These are phyloP conservation scores for Malurus alboscapulatus DNA, from an alignment of 2,113 vertebrate species.

Conservation along the genomic window DNA sequence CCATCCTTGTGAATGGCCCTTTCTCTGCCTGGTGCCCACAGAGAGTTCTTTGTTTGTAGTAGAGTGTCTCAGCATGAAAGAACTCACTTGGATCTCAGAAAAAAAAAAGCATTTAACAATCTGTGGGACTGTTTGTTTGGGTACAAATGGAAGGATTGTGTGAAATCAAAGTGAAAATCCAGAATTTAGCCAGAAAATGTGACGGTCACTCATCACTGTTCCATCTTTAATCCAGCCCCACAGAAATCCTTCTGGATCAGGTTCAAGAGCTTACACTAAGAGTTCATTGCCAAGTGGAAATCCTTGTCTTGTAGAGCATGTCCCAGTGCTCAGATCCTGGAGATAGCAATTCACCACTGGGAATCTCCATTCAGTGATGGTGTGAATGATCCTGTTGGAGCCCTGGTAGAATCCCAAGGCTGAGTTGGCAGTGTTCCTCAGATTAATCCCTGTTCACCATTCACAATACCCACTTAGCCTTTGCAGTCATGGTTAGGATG, in stretches of 20 bases:
- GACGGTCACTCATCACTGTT: neutral
- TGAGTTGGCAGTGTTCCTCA: neutral
- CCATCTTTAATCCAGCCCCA: neutral
- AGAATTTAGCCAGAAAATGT: neutral
- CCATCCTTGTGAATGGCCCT: neutral
- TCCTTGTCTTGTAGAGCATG: neutral
- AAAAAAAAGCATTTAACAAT: neutral
- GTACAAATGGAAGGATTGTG: neutral
- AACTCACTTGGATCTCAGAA: neutral
- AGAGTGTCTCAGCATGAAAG: neutral
- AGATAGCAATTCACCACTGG: rapidly evolving
- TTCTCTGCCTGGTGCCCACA: neutral
- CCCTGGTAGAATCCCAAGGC: neutral
- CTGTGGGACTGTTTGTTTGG: neutral
- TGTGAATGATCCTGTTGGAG: neutral
- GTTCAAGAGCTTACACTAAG: neutral
- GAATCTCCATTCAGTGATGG: neutral
- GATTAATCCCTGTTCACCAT: neutral
- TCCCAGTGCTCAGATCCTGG: neutral
- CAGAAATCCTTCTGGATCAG: neutral
- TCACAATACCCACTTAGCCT: neutral
- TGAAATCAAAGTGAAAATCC: neutral
- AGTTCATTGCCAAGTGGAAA: neutral
- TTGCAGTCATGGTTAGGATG: neutral
- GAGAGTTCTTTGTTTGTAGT: neutral